Evolutionary conservation across 2,888 invertebrate species (phyloP), one percentile per base, ranked within the genome.

Genomic region (Chymomyza amoena): DNA sequence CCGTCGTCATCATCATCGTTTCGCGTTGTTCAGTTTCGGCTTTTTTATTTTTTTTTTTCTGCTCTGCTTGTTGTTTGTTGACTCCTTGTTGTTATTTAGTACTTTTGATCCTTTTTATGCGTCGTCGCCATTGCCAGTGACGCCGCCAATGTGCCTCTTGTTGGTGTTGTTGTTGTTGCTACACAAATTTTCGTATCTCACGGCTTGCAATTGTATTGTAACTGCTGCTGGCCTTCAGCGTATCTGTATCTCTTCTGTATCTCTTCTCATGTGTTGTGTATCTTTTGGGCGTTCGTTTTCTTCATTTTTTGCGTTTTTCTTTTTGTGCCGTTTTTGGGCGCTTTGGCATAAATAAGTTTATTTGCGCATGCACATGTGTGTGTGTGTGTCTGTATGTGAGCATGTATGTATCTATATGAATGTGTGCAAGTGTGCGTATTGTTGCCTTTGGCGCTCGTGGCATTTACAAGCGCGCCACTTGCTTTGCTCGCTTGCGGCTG

Each of bases 11-110:
- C 54, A 25, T 20, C 39, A 20, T 13, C 9, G 54, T 18, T n/a
- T 18, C 18, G 16, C 18, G 9, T 72, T 64, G 68, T 70, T 62
- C 77, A 68, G 64, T 66, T 20, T 25, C 54, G 7, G 18, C 15
- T 20, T 18, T 20, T 54, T 15, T 54, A 2, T 54, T 18, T 7
- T 20, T 7, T 20, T 54, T 54, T n/a, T 54, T 16, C 16, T 54
- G 54, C 18, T 13, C 54, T 54, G 59, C n/a, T 1, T 20, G 2
- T 68, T 72, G 54, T 39, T 50, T 10, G 25, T 18, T 45, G 80
- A 68, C 80, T 78, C 76, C 79, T 77, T 77, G 75, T 79, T 86
- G 84, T 84, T 84, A 83, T 83, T 83, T 83, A 86, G 76, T 82
- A 78, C 80, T 75, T 78, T 76, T 64, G 77, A 77, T 75, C 84